Conservation (phyloP, 2,888 invertebrate genomes). For the Drosophila neonasuta region DNA sequence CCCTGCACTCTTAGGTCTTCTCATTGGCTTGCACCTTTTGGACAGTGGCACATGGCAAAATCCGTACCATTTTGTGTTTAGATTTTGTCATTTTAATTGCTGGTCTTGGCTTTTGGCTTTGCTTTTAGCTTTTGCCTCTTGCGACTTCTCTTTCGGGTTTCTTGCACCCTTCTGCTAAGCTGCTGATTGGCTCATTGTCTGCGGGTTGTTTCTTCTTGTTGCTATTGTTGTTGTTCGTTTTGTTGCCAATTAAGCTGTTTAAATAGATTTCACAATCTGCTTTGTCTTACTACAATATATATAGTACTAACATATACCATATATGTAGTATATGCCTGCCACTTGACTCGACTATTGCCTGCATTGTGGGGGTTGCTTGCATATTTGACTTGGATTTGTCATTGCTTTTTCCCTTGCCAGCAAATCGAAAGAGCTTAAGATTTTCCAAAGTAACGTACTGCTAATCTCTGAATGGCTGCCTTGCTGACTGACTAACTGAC, state of each 20-base stretch:
- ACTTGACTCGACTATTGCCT: conserved; percentile 43
- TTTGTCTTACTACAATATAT: conserved; percentile 31
- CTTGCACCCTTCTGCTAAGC: conserved; percentile 60
- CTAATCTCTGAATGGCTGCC: conserved; percentile 57
- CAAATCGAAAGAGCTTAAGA: conserved; percentile 74
- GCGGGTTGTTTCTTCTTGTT: conserved; percentile 34
- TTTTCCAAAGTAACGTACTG: conserved; percentile 57
- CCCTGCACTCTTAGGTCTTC: conserved; percentile 58
- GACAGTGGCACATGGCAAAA: conserved; percentile 61
- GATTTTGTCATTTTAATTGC: conserved; percentile 78
- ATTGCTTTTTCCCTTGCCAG: conserved; percentile 51
- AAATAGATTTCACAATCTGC: conserved; percentile 72
- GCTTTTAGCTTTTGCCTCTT: conserved; percentile 23
- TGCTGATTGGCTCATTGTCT: conserved; percentile 62
- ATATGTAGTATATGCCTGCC: conserved; percentile 33
- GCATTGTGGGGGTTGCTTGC: conserved; percentile 46
- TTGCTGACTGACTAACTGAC: conserved; percentile 27
- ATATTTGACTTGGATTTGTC: conserved; percentile 80
- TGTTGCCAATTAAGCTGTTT: conserved; percentile 74
- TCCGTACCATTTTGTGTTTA: conserved; percentile 74
- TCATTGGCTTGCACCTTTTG: conserved; percentile 62
- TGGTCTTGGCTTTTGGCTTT: conserved; percentile 46
- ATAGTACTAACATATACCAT: background rate
- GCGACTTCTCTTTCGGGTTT: conserved; percentile 21
- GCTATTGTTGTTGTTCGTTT: conserved; percentile 20